Base-by-base conservation (phyloP, 2,888 invertebrate genomes). In the Oligia fasciuncula region DNA sequence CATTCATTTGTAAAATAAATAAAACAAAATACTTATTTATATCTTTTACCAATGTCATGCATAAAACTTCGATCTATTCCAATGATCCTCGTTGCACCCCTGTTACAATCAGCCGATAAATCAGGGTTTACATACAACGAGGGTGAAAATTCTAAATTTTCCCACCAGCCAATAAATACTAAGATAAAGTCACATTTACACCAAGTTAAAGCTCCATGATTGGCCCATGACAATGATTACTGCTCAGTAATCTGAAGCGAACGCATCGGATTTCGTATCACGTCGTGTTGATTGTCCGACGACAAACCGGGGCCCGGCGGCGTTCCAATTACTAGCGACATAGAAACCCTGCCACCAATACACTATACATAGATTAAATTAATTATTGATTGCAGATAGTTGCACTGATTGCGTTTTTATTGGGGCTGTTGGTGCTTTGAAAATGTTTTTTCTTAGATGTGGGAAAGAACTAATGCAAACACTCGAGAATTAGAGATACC, bases 211-310 rank as follows among this genome's bases (percentile, higher is more conserved):
- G 54, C 87, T 87, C 88, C 89, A 91, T 93, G 91, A 94, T 94
- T 92, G 93, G 91, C 87, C 89, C 81, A 86, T 90, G 93, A 94
- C 93, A 95, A 95, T 95, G 93, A 95, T 94, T 92, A 91, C 90
- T 87, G 90, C 88, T 89, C 91, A 88, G 93, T 93, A 92, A 93
- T 93, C 92, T 91, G 91, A 92, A 90, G 89, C 92, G 92, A 91
- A 92, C 93, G 95, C 96, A 96, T 96, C 95, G 93, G 94, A 94
- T 96, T 96, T 96, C 96, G 94, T 94, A 94, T 96, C 96, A 96
- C 96, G 96, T 96, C 93, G 94, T 92, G 94, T 95, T 96, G 96
- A 96, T 96, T 96, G 96, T 95, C 93, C 94, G 91, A 93, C 95
- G 95, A 95, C 95, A 95, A 95, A 95, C 94, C 91, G 91, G 91